Evolutionary conservation across 2,797 vertebrate species (phyloP), one percentile per base, ranked within the genome.

Genomic region (Coracias cyanogaster): DNA sequence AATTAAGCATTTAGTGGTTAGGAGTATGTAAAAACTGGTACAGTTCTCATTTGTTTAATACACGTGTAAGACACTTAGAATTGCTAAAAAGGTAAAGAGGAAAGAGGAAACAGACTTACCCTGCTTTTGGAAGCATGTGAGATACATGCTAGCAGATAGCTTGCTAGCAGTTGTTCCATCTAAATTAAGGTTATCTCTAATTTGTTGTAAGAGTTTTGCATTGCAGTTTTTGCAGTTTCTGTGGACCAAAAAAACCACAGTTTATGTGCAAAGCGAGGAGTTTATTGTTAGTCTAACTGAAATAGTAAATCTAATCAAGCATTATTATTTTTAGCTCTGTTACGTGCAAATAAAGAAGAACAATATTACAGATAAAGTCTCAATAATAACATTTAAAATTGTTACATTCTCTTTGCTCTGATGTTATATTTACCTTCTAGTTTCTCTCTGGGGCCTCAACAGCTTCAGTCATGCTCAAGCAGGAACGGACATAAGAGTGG

Each of bases 1-100:
- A 95, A 93, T 95, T 95, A 94, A 97, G 92, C 92, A 88, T 97
- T 97, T 97, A 95, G 86, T 88, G 69, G 74, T 73, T 96, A 83
- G 70, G 29, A 62, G 25, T 18, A 31, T 35, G 67, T 79, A 77
- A 90, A 61, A 82, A 93, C 45, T 65, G 48, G 31, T 73, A 54
- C 37, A 70, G 55, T 91, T 97, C 61, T 92, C 52, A 86, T 90
- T 94, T 96, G 57, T 61, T 79, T 83, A 89, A 83, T 89, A 86
- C 29, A 33, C 28, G n/a, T 55, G 72, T 94, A 96, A 93, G 84
- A 95, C 81, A 95, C 82, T 76, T 66, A 58, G 66, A 90, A 82
- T 70, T 93, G 46, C 45, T 92, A 24, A 92, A 95, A 93, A 95
- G 18, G 6, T 60, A 58, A 69, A 49, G 58, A 76, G 15, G 35